Evolutionary conservation across 2,888 invertebrate genomes (phyloP), one percentile per base, ranked within the genome.

Genomic region (Nemotelus nigrinus): DNA sequence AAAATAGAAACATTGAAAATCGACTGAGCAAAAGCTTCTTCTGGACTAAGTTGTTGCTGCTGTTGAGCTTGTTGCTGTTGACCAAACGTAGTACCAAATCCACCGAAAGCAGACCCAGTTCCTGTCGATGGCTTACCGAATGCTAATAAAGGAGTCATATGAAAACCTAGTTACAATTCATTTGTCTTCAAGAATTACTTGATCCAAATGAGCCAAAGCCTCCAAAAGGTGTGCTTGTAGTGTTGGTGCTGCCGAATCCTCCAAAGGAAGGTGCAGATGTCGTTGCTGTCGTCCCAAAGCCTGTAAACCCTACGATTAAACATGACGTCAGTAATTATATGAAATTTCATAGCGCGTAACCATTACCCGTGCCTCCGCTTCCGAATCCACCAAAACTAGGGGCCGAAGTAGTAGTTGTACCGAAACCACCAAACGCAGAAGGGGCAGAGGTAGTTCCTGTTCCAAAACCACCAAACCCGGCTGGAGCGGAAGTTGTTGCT

Each of bases 1-100:
- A 95, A 99, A 70, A 98, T 91, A 72, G 92, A 92, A 80, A 93
- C 93, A 83, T 93, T 93, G 81, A 93, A 92, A 2, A 95, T 92
- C 0, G 94, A 92, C 79, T 92, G 92, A 6, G 92, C 91, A 63
- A 94, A 88, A 0, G 92, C 92, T 83, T 94, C 93, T 55, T 92
- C 90, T 0, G 92, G 90, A 78, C 90, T 91, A 1, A 89, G 85
- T 50, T 89, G 90, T 79, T 85, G 89, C 80, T 89, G 88, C 79
- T 81, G 88, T 7, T 58, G 87, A 83, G 53, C 79, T 82, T 25
- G 83, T 78, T 10, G 88, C 81, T 84, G 89, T 82, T 88, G 88
- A 53, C 88, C 89, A 82, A 91, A 90, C 60, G 87, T 86, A 0
- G 89, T 84, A 2, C 89, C 89, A 81, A 90, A 90, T 2, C 89